Conservation (phyloP, 1,140 invertebrate genomes). For the Matsumurasca onukii region DNA sequence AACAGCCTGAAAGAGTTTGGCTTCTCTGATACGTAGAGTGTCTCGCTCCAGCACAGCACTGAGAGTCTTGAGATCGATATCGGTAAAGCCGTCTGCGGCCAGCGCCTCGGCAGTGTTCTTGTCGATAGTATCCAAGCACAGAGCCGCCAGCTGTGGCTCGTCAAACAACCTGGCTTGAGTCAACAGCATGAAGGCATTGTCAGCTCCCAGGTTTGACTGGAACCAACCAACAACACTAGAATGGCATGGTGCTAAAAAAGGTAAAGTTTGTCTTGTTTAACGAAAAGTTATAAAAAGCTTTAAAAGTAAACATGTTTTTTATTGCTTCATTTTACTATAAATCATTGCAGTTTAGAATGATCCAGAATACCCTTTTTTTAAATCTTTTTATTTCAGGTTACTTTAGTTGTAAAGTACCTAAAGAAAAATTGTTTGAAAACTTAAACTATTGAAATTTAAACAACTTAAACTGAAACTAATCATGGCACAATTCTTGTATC, state of each 20-base stretch:
- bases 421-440: neutral
- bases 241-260: neutral
- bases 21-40: conserved; percentile 78
- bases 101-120: conserved; percentile 81
- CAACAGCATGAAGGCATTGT: conserved; percentile 84
- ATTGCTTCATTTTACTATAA: neutral
- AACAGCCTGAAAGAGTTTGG: conserved; percentile 74
- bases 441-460: neutral
- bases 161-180: conserved; percentile 81
- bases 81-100: conserved; percentile 81
- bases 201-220: conserved; percentile 66
- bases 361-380: too few species aligned
- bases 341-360: too few species aligned
- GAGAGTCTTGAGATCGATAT: conserved; percentile 83
- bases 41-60: conserved; percentile 80
- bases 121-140: conserved; percentile 85
- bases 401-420: too few species aligned
- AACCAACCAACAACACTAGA: conserved; percentile 7
- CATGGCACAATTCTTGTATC: too few species aligned
- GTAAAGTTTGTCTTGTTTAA: too few species aligned
- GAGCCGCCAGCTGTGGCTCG: conserved; percentile 72
- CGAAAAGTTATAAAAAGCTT: neutral
- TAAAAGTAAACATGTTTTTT: neutral
- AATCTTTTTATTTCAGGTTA: too few species aligned
- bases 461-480: neutral